These are phyloP conservation scores for Xanthia togata DNA, from an alignment of 2,888 invertebrate genomes.

Conservation along the genomic window DNA sequence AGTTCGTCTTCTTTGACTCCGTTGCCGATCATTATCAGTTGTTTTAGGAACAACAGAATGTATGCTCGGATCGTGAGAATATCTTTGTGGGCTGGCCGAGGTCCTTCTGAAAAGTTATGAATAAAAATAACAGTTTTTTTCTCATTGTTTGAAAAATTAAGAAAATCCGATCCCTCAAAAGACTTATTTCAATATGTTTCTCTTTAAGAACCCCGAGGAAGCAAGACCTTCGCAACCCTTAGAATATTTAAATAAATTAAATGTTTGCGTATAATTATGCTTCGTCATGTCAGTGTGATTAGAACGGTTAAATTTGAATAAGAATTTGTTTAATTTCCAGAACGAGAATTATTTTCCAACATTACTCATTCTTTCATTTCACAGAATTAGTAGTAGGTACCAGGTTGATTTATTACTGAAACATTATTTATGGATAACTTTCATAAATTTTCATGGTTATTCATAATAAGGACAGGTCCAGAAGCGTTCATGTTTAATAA, in stretches of 20 bases:
- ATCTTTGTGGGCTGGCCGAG: conserved; percentile 98
- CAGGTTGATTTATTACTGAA: conserved; percentile 7
- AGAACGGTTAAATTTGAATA: conserved; percentile 47
- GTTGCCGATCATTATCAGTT: conserved; percentile 98
- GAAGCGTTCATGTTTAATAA: conserved; percentile 15
- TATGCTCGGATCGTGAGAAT: conserved; percentile 98
- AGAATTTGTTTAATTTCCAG: conserved; percentile 29
- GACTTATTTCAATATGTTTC: conserved; percentile 10
- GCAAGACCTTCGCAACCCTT: conserved; percentile 26
- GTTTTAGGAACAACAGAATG: conserved; percentile 98
- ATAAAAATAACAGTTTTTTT: not conserved
- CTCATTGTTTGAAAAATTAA: not conserved
- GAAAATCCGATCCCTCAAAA: not conserved
- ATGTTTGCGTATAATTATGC: conserved; percentile 57
- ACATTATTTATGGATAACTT: conserved; percentile 32
- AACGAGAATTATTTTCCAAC: conserved; percentile 21
- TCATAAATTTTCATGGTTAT: conserved; percentile 19
- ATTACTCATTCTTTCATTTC: conserved; percentile 30
- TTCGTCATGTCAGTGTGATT: conserved; percentile 46
- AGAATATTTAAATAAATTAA: conserved; percentile 52
- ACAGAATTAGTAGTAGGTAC: conserved; percentile 10
- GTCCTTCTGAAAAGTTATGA: conserved; percentile 93
- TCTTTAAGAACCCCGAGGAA: not conserved
- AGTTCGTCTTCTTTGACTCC: conserved; percentile 99
- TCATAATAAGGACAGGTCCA: conserved; percentile 29